A percentile compares a stretch with the other conserved stretches of the same genome.
Evolutionary conservation across 2,888 invertebrate genomes (phyloP).

Genomic region (Apocheima hispidaria): DNA sequence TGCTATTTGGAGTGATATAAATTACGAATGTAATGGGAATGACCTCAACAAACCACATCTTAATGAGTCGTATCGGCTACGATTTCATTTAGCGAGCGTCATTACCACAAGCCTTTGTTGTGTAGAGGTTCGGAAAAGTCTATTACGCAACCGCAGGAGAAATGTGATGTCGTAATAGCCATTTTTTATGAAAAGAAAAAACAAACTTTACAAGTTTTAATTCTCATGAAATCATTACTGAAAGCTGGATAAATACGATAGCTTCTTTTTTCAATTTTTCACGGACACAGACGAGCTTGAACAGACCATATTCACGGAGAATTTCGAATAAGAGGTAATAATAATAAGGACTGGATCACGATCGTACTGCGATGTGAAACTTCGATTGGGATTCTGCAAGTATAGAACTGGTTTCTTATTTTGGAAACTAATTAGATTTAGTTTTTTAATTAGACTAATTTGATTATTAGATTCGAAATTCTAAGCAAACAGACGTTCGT

Average conservation of each 20-base stretch:
- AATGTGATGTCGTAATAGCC: neutral
- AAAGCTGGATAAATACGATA: conserved; percentile 38
- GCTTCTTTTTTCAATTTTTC: conserved; percentile 53
- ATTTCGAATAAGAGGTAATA: conserved; percentile 48
- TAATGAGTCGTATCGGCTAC: conserved; percentile 27
- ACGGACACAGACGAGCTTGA: conserved; percentile 54
- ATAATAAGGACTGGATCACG: conserved; percentile 48
- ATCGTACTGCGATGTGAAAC: conserved; percentile 44
- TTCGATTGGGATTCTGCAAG: conserved; percentile 37
- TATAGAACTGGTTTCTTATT: conserved; percentile 24
- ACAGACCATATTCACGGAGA: conserved; percentile 46
- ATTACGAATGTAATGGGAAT: conserved; percentile 33
- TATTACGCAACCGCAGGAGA: conserved; percentile 13
- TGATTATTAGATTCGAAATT: neutral
- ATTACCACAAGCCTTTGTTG: conserved; percentile 17
- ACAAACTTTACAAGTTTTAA: neutral
- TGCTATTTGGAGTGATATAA: conserved; percentile 23
- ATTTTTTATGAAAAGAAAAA: neutral
- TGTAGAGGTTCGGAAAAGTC: conserved; percentile 1
- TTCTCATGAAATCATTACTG: neutral
- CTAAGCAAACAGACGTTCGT: neutral
- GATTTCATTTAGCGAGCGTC: conserved; percentile 14
- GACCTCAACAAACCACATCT: conserved; percentile 25
- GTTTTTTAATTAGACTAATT: neutral
- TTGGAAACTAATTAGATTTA: conserved; percentile 29